phyloP scores from a whole-genome alignment of 2,888 invertebrate genomes.

The Pollenia angustigena region DNA sequence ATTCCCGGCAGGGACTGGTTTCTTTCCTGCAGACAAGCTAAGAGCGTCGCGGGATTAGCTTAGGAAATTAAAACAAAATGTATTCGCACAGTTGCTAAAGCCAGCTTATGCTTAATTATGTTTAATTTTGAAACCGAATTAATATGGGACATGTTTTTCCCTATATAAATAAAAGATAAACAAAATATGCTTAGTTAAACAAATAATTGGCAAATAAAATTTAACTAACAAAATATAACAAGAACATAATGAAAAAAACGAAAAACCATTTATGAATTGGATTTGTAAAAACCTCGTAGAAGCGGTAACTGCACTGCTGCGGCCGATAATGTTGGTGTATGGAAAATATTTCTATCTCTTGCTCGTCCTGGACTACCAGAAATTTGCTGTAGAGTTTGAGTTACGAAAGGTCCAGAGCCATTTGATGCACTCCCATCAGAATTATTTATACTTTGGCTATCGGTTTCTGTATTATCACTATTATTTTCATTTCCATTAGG shows the following conservation, averaged over 20 bases:
- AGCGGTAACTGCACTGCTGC: slow-evolving; percentile 82
- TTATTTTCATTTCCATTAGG: slow-evolving; percentile 73
- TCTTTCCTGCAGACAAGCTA: too few species aligned
- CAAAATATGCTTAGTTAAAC: not conserved
- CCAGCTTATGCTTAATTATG: too few species aligned
- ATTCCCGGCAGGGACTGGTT: too few species aligned
- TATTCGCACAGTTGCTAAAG: too few species aligned
- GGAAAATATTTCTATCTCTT: slow-evolving; percentile 84
- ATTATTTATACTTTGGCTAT: slow-evolving; percentile 29
- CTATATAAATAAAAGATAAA: not conserved
- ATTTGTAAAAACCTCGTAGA: slow-evolving; percentile 82
- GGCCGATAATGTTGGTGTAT: slow-evolving; percentile 80
- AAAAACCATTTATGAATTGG: slow-evolving; percentile 46
- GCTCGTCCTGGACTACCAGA: slow-evolving; percentile 84
- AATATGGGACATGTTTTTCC: too few species aligned
- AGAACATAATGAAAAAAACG: slow-evolving; percentile 33
- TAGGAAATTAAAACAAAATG: too few species aligned
- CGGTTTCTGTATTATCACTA: slow-evolving; percentile 8
- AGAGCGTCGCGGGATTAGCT: too few species aligned
- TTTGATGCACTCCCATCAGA: slow-evolving; percentile 2
- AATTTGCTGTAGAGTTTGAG: slow-evolving; percentile 82
- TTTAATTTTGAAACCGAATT: too few species aligned
- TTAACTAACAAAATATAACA: slow-evolving; percentile 40
- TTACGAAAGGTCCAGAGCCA: slow-evolving; percentile 75
- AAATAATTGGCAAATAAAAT: not conserved